Evolutionary conservation across 30 jellyfish, hydroid and myxozoan species (phyloP).

Genomic region (Calvadosia cruxmelitensis): DNA sequence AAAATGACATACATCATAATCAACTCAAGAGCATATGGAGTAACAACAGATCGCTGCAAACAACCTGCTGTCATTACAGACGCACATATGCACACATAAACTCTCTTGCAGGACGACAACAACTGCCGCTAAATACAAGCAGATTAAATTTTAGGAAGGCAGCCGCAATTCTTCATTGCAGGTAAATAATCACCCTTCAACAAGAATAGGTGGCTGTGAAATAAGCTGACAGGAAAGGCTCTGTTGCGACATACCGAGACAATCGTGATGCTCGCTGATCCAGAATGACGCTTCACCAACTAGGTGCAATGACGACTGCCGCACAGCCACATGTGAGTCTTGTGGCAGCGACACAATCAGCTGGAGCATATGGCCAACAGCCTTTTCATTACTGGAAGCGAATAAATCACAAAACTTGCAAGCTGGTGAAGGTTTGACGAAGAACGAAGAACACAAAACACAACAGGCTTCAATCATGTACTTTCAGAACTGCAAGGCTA

Average conservation of each 20-base stretch:
- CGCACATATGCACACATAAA: too few relatives aligned
- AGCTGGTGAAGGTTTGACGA: background rate
- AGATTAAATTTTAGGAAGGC: too few relatives aligned
- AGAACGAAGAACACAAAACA: background rate
- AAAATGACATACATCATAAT: background rate
- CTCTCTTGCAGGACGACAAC: too few relatives aligned
- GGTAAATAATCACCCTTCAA: too few relatives aligned
- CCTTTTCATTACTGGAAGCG: constrained; percentile 26
- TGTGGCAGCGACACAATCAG: constrained; percentile 52
- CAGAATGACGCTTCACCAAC: constrained; percentile 58
- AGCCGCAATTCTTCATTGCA: too few relatives aligned
- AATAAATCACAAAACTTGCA: background rate
- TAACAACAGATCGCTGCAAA: too few relatives aligned
- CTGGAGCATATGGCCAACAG: constrained; percentile 47
- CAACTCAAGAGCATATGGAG: too few relatives aligned
- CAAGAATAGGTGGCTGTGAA: too few relatives aligned
- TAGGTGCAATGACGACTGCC: constrained; percentile 43
- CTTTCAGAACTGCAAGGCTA: too few relatives aligned
- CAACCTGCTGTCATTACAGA: too few relatives aligned
- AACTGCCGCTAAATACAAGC: too few relatives aligned
- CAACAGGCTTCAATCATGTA: background rate
- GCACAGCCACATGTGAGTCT: constrained; percentile 55
- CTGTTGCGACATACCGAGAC: constrained; percentile 47
- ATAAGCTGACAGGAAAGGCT: too few relatives aligned
- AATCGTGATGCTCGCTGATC: constrained; percentile 32